A percentile compares a stretch with the other conserved stretches of the same genome.
phyloP scores from a whole-genome alignment of 2,888 invertebrate genomes.

The Octonoba sinensis region DNA sequence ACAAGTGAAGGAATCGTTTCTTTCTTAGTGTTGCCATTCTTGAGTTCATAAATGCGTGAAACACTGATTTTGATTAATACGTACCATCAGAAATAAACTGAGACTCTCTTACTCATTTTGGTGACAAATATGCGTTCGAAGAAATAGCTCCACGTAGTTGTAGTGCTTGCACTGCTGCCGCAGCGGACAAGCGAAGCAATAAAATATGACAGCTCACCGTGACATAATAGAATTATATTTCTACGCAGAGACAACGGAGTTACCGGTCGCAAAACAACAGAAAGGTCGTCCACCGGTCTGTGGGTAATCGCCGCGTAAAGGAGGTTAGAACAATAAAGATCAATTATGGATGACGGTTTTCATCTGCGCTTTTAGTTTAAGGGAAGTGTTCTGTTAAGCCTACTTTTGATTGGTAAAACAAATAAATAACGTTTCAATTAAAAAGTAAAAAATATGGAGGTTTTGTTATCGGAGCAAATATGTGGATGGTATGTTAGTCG shows the following conservation, averaged over 20 bases:
- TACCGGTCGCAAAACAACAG: neutral
- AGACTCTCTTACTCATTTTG: neutral
- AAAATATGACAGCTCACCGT: conserved; percentile 15
- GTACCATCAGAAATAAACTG: conserved; percentile 1
- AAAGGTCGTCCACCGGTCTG: conserved; percentile 10
- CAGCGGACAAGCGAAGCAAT: conserved; percentile 4
- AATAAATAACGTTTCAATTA: too few relatives aligned
- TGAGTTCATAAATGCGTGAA: conserved; percentile 15
- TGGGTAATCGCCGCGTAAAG: conserved; percentile 8
- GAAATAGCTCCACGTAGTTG: too few relatives aligned
- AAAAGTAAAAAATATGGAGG: too few relatives aligned
- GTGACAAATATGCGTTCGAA: neutral
- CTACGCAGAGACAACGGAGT: conserved; percentile 8
- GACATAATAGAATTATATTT: conserved; percentile 16
- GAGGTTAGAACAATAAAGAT: conserved; percentile 32
- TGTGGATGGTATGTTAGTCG: too few relatives aligned
- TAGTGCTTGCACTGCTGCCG: neutral
- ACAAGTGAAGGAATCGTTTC: neutral
- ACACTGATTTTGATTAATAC: conserved; percentile 12
- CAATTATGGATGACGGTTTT: neutral
- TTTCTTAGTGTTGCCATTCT: conserved; percentile 2
- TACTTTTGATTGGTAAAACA: too few relatives aligned
- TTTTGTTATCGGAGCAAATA: too few relatives aligned
- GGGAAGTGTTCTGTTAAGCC: too few relatives aligned
- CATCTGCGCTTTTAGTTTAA: neutral